These are phyloP conservation scores for Myathropa florea DNA, from an alignment of 2,888 invertebrate species.

Conservation along the genomic window DNA sequence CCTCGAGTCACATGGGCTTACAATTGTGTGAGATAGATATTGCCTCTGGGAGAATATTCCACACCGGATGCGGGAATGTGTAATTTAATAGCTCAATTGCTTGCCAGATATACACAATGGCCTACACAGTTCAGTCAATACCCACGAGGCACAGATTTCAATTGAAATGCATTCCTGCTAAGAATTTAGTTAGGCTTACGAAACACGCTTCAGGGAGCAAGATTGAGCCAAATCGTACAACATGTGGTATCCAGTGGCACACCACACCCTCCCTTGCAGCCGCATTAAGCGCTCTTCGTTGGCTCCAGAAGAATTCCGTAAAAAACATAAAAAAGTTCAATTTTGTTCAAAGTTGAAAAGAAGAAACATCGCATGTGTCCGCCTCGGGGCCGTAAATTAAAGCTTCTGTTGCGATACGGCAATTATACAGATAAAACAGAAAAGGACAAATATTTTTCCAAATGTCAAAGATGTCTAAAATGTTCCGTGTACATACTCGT, in stretches of 20 bases:
- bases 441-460: background rate
- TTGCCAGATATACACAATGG: background rate
- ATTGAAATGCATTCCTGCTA: background rate
- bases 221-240: background rate
- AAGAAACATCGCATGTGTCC: background rate
- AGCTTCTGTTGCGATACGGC: background rate
- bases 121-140: background rate
- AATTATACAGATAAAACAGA: background rate
- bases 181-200: background rate
- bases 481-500: background rate
- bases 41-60: background rate
- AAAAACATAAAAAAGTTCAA: background rate
- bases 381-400: background rate
- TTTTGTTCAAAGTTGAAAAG: background rate
- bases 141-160: background rate
- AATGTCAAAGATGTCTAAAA: background rate
- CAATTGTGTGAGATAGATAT: background rate
- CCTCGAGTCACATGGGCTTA: background rate
- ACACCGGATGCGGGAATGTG: background rate
- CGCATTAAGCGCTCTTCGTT: too few species aligned
- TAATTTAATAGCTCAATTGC: background rate
- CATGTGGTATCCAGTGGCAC: background rate
- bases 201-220: background rate
- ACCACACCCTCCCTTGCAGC: too few species aligned
- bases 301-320: background rate